Evolutionary conservation across 2,113 vertebrate genomes (phyloP).

Genomic region (Merops nubicus): DNA sequence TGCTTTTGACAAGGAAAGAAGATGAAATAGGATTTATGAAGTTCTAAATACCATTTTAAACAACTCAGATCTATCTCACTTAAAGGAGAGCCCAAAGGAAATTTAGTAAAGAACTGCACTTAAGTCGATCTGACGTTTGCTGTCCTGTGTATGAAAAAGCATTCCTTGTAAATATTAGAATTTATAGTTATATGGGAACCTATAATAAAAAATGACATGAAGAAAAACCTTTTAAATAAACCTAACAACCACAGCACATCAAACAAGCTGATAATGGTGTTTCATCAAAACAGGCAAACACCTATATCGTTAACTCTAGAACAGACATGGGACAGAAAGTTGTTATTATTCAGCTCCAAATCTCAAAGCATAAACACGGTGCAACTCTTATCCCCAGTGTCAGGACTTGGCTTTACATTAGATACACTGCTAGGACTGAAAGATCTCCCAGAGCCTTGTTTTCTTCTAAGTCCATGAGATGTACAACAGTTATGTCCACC

Average conservation of each 20-base stretch:
- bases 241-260: not conserved
- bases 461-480: not conserved
- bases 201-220: not conserved
- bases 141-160: not conserved
- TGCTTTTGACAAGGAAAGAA: slow-evolving; percentile 14
- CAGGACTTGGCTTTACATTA: not conserved
- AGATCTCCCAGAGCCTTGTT: not conserved
- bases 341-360: not conserved
- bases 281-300: not conserved
- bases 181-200: not conserved
- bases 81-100: slow-evolving; percentile 38
- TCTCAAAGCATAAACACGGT: not conserved
- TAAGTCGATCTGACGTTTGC: slow-evolving; percentile 18
- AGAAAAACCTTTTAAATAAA: not conserved
- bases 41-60: slow-evolving; percentile 8
- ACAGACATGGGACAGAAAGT: not conserved
- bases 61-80: slow-evolving; percentile 39
- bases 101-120: slow-evolving; percentile 1
- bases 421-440: not conserved
- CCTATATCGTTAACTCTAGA: not conserved
- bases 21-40: slow-evolving; percentile 39
- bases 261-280: not conserved
- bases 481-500: not conserved
- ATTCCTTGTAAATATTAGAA: not conserved
- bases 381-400: rapidly evolving